Percentiles rank a stretch among this genome's conserved stretches.
phyloP scores from a whole-genome alignment of 2,888 invertebrate species.

The Agelastica alni region DNA sequence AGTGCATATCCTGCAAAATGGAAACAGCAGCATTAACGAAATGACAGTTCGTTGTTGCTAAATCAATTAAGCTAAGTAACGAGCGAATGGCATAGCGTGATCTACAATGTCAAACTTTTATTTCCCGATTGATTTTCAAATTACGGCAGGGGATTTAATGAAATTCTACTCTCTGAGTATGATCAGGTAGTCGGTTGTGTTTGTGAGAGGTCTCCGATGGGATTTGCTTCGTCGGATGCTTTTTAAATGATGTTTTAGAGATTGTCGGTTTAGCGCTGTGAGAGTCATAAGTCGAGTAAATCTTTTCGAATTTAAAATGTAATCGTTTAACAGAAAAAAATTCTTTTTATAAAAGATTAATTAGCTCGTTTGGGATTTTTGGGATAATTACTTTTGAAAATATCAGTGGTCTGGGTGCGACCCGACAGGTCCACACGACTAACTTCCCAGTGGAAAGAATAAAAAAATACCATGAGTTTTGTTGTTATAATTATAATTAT shows the following conservation, averaged over 20 bases:
- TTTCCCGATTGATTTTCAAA: conserved; percentile 25
- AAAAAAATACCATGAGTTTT: too few species aligned
- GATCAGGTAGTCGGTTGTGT: conserved; percentile 19
- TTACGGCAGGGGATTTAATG: conserved; percentile 16
- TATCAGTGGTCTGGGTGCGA: too few species aligned
- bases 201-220: conserved; percentile 16
- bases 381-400: too few species aligned
- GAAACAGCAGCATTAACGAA: conserved; percentile 48
- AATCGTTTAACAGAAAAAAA: too few species aligned
- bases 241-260: conserved; percentile 10
- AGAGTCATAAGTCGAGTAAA: conserved; percentile 4
- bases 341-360: too few species aligned
- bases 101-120: conserved; percentile 29
- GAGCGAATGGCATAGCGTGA: conserved; percentile 28
- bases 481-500: too few species aligned
- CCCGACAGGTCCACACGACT: too few species aligned
- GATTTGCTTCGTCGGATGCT: too few species aligned
- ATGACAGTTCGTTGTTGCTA: conserved; percentile 47
- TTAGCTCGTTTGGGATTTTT: too few species aligned
- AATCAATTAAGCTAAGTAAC: conserved; percentile 51
- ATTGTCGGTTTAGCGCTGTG: background rate
- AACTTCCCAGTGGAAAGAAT: too few species aligned
- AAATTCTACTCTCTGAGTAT: conserved; percentile 14
- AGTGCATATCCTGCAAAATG: conserved; percentile 47
- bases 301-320: background rate